Conservation (phyloP, 2,888 invertebrate genomes). For the Argyresthia goedartella region DNA sequence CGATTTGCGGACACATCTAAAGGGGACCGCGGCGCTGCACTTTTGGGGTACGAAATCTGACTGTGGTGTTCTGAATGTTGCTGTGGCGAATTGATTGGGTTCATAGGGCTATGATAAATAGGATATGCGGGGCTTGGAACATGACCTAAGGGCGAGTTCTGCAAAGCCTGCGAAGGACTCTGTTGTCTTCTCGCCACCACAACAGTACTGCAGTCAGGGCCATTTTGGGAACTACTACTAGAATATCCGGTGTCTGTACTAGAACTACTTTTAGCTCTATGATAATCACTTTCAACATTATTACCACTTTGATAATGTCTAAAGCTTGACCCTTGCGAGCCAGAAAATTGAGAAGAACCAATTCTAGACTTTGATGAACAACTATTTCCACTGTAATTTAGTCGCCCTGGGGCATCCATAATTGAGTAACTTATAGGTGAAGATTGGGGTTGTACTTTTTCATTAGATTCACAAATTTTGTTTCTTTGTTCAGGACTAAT, state of each 20-base stretch:
- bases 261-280: slow-evolving; percentile 73
- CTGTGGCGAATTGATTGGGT: slow-evolving; percentile 80
- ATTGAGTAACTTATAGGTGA: slow-evolving; percentile 83
- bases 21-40: slow-evolving; percentile 75
- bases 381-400: slow-evolving; percentile 72
- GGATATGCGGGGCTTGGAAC: slow-evolving; percentile 86
- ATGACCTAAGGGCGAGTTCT: slow-evolving; percentile 80
- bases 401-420: slow-evolving; percentile 76
- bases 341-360: slow-evolving; percentile 62
- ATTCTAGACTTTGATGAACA: slow-evolving; percentile 64
- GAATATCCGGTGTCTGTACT: slow-evolving; percentile 75
- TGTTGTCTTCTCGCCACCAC: slow-evolving; percentile 75
- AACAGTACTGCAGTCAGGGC: slow-evolving; percentile 70
- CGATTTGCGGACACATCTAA: slow-evolving; percentile 78
- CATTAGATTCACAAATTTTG: slow-evolving; percentile 66
- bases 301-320: slow-evolving; percentile 75
- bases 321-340: slow-evolving; percentile 66
- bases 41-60: slow-evolving; percentile 37
- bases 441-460: slow-evolving; percentile 70
- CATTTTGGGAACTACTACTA: slow-evolving; percentile 73
- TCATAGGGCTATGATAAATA: slow-evolving; percentile 87
- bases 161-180: slow-evolving; percentile 77
- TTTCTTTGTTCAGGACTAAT: slow-evolving; percentile 62
- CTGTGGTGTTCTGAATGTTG: slow-evolving; percentile 66
- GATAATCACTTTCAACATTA: slow-evolving; percentile 73